phyloP scores from a whole-genome alignment of 2,113 vertebrate genomes.

The Macquaria ambigua region DNA sequence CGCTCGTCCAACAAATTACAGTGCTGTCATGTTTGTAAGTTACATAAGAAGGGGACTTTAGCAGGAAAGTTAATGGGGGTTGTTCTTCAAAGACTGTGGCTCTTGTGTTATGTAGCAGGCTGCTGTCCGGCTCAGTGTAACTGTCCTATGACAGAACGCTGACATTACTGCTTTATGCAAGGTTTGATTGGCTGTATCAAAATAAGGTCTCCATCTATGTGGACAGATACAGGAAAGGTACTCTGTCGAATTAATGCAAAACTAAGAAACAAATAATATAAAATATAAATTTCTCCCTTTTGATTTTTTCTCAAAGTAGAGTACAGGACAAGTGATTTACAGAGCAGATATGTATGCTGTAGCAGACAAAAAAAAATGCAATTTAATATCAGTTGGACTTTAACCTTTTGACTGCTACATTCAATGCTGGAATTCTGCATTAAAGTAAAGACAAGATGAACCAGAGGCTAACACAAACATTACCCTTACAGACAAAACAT shows the following conservation, averaged over 20 bases:
- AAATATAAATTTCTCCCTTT: neutral
- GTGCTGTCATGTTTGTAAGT: neutral
- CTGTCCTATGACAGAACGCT: too few species aligned
- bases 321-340: neutral
- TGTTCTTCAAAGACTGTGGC: too few species aligned
- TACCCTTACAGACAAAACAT: slow-evolving; percentile 28
- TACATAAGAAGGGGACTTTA: neutral
- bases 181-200: neutral
- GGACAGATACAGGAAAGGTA: neutral
- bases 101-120: too few species aligned
- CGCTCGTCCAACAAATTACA: neutral
- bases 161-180: neutral
- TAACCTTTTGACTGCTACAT: slow-evolving; percentile 1
- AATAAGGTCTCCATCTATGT: neutral
- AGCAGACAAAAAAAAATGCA: neutral
- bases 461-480: slow-evolving; percentile 2
- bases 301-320: neutral
- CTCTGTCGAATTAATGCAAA: neutral
- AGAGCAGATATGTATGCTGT: neutral
- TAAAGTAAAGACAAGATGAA: neutral
- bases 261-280: neutral
- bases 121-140: too few species aligned
- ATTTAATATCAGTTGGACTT: neutral
- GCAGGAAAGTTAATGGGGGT: neutral
- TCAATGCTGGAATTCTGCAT: neutral